Evolutionary conservation across 2,888 invertebrate species (phyloP), one percentile per base, ranked within the genome.

Genomic region (Ernsta delagoae): DNA sequence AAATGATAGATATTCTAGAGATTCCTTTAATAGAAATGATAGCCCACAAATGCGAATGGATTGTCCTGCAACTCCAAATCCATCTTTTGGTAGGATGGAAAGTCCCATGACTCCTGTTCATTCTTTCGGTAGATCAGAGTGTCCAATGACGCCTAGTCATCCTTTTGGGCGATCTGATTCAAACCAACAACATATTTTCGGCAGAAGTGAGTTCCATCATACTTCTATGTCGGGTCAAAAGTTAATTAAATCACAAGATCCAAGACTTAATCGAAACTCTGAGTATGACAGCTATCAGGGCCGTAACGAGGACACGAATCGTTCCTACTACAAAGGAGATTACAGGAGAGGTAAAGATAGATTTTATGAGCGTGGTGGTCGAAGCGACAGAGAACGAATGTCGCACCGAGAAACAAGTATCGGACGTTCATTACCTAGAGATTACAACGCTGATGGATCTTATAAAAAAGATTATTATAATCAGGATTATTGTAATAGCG

Each of bases 201-300:
- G 76, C 31, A 71, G 78, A 61, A 61, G 74, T 6, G 82, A 80
- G 70, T 72, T 71, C 74, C 79, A 64, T 69, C 74, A 39, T 39
- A 39, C 39, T 5, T 48, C 68, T 64, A 75, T 70, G 61, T 61
- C 64, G 31, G 72, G 57, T 16, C 68, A 70, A 31, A 79, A 76
- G 57, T 81, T 75, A 68, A 77, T 62, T 31, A 84, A 72, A 50
- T 70, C 70, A 11, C 70, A 87, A 74, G 90, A 89, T 79, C 88
- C 87, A 6, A 86, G 89, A 75, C 73, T 87, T 12, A 82, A 85
- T 71, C 84, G 89, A 81, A 81, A 73, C 72, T 72, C 78, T 34
- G 88, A 89, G 3, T 79, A 79, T 70, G 86, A 87, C 39, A 74
- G 74, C 16, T 71, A 73, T 70, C 75, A 65, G 4, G 70, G 60